Conservation (phyloP, 2,888 invertebrate species). For the Siphonodentalium dalli region DNA sequence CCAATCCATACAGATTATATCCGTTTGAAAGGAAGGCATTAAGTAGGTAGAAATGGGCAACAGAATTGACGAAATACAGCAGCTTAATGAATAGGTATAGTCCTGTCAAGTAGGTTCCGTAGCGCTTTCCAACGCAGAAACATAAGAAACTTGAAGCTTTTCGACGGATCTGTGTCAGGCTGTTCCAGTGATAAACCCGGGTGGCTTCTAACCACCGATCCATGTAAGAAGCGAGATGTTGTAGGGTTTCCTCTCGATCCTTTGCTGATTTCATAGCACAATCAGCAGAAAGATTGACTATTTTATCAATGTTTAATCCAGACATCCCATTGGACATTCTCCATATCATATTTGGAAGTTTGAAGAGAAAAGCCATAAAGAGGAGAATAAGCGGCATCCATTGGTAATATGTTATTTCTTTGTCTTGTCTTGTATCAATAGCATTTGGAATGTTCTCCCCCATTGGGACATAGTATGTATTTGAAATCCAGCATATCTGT, state of each 20-base stretch:
- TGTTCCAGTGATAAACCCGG: constrained; percentile 36
- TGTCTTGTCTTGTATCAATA: constrained; percentile 33
- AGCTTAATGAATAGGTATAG: constrained; percentile 39
- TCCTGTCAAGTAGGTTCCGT: constrained; percentile 41
- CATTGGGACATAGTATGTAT: constrained; percentile 66
- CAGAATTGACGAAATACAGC: constrained; percentile 35
- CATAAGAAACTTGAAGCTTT: constrained; percentile 34
- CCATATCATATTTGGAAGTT: constrained; percentile 42
- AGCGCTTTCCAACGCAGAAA: constrained; percentile 36
- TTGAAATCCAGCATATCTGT: constrained; percentile 68
- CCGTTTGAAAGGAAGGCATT: constrained; percentile 39
- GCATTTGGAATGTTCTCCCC: constrained; percentile 33
- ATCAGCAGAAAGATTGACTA: constrained; percentile 31
- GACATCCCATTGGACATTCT: constrained; percentile 37
- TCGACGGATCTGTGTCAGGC: constrained; percentile 30
- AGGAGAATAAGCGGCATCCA: constrained; percentile 64
- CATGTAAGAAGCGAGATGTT: constrained; percentile 37
- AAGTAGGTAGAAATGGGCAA: constrained; percentile 41
- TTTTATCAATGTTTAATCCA: constrained; percentile 37
- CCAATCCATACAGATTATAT: constrained; percentile 40
- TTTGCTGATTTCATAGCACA: constrained; percentile 34
- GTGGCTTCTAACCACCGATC: constrained; percentile 42
- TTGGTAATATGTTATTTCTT: constrained; percentile 59
- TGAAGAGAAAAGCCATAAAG: constrained; percentile 40
- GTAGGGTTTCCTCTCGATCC: constrained; percentile 33